Evolutionary conservation across 2,797 vertebrate genomes (phyloP), one percentile per base, ranked within the genome.

Genomic region (Miichthys miiuy): DNA sequence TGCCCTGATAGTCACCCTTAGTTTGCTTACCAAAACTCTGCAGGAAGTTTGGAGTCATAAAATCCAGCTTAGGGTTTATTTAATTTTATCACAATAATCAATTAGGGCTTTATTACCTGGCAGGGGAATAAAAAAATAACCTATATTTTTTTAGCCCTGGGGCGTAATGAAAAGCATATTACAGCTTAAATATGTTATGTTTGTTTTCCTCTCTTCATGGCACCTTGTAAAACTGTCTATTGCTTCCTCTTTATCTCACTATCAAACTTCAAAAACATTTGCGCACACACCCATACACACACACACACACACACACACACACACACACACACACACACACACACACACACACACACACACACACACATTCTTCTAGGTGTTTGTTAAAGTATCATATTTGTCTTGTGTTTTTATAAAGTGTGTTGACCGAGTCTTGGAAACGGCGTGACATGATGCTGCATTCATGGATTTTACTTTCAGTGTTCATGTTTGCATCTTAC

Each of bases 1-100:
- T 54, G 64, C 42, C 60, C 79, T 17, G 12, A 68, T 17, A 46
- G 67, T 55, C 83, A 74, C 68, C 81, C 55, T 68, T 20, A 34
- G 34, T 72, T 76, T 84, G 57, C 74, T 86, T 71, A 82, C 47
- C 25, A 79, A 79, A 86, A 83, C 82, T 72, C 87, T 52, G 72
- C 84, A 84, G 84, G 84, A 84, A 54, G 65, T 76, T 69, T 72
- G 67, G 25, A 79, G 63, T 75, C 80, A 80, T 91, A 81, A 89
- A 85, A 73, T 52, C 48, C 69, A 68, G 54, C 42, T 75, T 54
- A 51, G 50, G 41, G 70, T 77, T 81, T 58, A 63, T 83, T 84
- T 84, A 71, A 81, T 87, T 77, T 77, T 66, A 83, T 79, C 68
- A 75, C 87, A 85, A 77, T 74, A 87, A 88, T 80, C 50, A 81